Conservation (phyloP, 2,888 invertebrate species). For the Muschampia plurimacula region DNA sequence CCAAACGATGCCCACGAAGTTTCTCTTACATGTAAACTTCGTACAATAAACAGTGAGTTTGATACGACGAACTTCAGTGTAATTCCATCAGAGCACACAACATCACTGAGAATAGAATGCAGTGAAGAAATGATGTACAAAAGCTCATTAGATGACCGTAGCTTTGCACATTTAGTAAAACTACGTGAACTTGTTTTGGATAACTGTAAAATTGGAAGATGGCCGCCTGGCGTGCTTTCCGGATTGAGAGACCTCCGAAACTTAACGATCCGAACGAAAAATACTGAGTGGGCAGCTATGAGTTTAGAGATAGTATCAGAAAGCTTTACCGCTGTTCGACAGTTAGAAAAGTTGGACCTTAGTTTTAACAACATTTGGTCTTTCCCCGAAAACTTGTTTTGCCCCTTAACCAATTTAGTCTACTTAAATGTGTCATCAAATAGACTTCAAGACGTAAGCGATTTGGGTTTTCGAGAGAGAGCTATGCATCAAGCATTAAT, state of each 20-base stretch:
- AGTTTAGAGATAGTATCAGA: slow-evolving; percentile 93
- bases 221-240: slow-evolving; percentile 92
- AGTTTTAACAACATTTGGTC: slow-evolving; percentile 96
- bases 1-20: slow-evolving; percentile 89
- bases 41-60: slow-evolving; percentile 94
- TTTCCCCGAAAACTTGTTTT: slow-evolving; percentile 94
- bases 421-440: slow-evolving; percentile 95
- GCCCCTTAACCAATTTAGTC: slow-evolving; percentile 91
- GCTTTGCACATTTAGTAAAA: slow-evolving; percentile 92
- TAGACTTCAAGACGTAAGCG: slow-evolving; percentile 94
- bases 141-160: slow-evolving; percentile 91
- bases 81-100: slow-evolving; percentile 93
- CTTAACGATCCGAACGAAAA: slow-evolving; percentile 93
- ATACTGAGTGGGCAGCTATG: slow-evolving; percentile 93
- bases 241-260: slow-evolving; percentile 93
- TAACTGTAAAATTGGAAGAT: slow-evolving; percentile 94
- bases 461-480: slow-evolving; percentile 93
- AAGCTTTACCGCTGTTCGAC: slow-evolving; percentile 91
- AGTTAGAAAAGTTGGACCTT: slow-evolving; percentile 93
- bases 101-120: slow-evolving; percentile 91
- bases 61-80: slow-evolving; percentile 95
- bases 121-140: slow-evolving; percentile 92
- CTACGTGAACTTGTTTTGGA: slow-evolving; percentile 93
- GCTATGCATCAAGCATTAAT: slow-evolving; percentile 88
- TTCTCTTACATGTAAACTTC: slow-evolving; percentile 91